A percentile compares a stretch with the other conserved stretches of the same genome.
phyloP scores from a whole-genome alignment of 2,797 vertebrate species.

The Orestias chungarensis region DNA sequence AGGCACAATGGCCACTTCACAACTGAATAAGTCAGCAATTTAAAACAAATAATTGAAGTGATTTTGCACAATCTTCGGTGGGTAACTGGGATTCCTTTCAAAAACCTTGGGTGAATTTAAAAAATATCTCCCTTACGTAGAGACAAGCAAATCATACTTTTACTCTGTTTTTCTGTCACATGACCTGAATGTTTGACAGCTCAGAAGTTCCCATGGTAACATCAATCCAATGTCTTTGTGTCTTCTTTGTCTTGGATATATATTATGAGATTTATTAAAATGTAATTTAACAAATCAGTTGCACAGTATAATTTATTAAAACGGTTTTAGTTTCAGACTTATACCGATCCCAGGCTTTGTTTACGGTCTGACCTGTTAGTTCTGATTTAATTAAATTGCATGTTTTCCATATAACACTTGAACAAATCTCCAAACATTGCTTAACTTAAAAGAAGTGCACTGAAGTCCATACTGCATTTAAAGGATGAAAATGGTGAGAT shows the following conservation, averaged over 20 bases:
- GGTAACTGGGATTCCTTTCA: conserved; percentile 16
- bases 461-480: neutral
- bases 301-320: neutral
- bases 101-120: conserved; percentile 17
- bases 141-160: conserved; percentile 8
- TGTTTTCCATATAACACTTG: too few species aligned
- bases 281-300: neutral
- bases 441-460: neutral
- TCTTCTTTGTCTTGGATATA: neutral
- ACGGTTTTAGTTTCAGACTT: neutral
- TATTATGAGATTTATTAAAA: neutral
- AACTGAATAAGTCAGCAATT: conserved; percentile 9
- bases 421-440: neutral
- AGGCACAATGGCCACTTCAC: conserved; percentile 10
- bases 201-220: conserved; percentile 6
- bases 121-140: conserved; percentile 11
- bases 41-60: conserved; percentile 15
- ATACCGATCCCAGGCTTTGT: neutral
- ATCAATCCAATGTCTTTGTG: neutral
- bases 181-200: conserved; percentile 11
- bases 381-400: neutral
- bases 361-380: neutral
- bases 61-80: conserved; percentile 12
- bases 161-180: conserved; percentile 11
- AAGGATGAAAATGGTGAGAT: neutral